Conservation (phyloP, 2,113 vertebrate species). For the Ictalurus furcatus region DNA sequence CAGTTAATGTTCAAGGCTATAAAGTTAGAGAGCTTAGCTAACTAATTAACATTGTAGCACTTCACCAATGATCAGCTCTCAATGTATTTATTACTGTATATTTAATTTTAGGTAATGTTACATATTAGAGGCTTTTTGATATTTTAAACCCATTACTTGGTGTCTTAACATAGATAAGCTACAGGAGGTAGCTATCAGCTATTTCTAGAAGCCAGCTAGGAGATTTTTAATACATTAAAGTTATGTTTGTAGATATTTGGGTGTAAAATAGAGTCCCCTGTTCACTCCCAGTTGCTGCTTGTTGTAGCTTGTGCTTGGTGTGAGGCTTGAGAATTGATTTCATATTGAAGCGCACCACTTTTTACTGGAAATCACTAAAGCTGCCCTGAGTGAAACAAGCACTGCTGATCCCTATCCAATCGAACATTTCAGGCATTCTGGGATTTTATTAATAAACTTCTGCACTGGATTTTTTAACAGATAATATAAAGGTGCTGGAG, state of each 20-base stretch:
- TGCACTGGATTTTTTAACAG: not conserved
- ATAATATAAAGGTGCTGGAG: not conserved
- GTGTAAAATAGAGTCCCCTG: not conserved
- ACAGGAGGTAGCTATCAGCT: not conserved
- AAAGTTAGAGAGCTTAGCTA: not conserved
- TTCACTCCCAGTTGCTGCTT: not conserved
- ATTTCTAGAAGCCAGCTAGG: not conserved
- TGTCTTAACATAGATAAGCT: not conserved
- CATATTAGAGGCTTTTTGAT: not conserved
- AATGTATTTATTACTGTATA: not conserved
- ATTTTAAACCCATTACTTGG: not conserved
- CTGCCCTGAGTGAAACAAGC: not conserved
- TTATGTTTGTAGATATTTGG: not conserved
- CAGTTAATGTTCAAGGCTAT: not conserved
- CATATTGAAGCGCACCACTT: not conserved
- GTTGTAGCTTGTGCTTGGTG: not conserved
- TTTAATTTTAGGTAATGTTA: not conserved
- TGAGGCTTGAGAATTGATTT: not conserved
- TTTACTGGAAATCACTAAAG: not conserved
- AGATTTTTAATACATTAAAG: not conserved
- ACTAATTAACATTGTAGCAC: not conserved
- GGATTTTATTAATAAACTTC: not conserved
- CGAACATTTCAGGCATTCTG: not conserved
- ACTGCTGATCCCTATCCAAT: not conserved
- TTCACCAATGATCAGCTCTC: not conserved